These are phyloP conservation scores for Catharus minimus DNA, from an alignment of 2,113 vertebrate species.

Conservation along the genomic window DNA sequence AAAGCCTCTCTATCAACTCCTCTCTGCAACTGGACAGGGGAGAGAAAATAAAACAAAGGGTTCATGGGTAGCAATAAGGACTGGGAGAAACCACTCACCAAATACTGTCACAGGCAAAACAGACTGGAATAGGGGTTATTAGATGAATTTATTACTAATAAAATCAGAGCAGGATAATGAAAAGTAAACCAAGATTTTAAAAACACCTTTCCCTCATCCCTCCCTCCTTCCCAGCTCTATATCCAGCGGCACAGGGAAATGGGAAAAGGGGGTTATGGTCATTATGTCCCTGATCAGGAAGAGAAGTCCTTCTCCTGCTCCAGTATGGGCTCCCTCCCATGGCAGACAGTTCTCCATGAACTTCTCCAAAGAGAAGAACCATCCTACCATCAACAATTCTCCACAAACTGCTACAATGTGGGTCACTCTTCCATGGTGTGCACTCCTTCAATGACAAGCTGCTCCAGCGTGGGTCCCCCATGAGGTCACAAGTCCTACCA, in stretches of 20 bases:
- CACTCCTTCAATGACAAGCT: background rate
- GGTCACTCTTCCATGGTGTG: background rate
- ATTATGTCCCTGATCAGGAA: background rate
- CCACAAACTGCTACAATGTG: too few species aligned
- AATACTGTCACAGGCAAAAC: background rate
- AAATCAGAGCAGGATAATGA: background rate
- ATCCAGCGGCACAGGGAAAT: fast-evolving
- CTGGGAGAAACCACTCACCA: background rate
- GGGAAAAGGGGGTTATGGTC: background rate
- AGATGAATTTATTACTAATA: background rate
- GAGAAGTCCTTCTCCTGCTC: background rate
- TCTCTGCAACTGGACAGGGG: background rate
- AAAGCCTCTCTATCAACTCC: background rate
- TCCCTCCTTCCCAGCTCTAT: background rate
- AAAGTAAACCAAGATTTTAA: background rate
- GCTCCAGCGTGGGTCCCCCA: fast-evolving
- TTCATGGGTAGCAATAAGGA: background rate
- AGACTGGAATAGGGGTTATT: background rate
- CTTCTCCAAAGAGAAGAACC: background rate
- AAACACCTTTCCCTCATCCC: background rate
- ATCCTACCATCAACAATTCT: background rate
- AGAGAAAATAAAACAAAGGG: background rate
- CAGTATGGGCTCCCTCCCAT: background rate
- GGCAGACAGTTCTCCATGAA: background rate
- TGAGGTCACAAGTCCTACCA: background rate